A percentile compares a stretch with the other conserved stretches of the same genome.
These are phyloP conservation scores for Acromyrmex echinatior DNA, from an alignment of 1,140 invertebrate species.

Conservation along the genomic window DNA sequence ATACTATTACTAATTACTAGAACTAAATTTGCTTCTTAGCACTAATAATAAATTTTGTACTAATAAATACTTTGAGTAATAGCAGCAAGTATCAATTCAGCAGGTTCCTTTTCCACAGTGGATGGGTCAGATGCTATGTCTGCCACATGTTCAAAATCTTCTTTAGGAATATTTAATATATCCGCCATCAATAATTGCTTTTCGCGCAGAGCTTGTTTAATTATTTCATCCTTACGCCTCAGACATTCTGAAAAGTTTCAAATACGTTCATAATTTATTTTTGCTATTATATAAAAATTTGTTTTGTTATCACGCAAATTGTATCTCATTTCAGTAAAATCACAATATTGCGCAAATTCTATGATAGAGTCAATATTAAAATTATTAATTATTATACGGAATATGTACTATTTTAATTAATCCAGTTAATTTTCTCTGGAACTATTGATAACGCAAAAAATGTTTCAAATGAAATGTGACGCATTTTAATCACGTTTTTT, in stretches of 20 bases:
- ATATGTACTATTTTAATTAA: no score
- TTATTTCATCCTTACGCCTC: constrained; percentile 90
- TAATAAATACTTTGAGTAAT: constrained; percentile 89
- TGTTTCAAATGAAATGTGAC: no score
- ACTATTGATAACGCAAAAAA: no score
- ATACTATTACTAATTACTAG: neutral
- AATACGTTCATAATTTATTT: constrained; percentile 10
- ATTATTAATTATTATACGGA: no score
- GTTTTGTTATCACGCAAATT: neutral
- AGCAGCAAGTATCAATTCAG: constrained; percentile 91
- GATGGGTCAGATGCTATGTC: constrained; percentile 88
- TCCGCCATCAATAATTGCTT: constrained; percentile 92
- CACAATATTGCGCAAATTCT: neutral
- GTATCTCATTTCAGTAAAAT: no score
- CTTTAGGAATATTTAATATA: constrained; percentile 91
- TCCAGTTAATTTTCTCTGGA: no score
- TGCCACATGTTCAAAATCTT: constrained; percentile 90
- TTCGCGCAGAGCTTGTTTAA: constrained; percentile 91
- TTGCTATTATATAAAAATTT: neutral
- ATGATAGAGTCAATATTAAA: no score
- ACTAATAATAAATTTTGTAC: constrained; percentile 62
- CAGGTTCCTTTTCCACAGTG: constrained; percentile 88
- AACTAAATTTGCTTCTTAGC: neutral
- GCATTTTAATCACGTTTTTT: no score
- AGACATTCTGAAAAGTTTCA: constrained; percentile 88